Conservation (phyloP, 1,140 invertebrate species). For the Ceratina japonica region DNA sequence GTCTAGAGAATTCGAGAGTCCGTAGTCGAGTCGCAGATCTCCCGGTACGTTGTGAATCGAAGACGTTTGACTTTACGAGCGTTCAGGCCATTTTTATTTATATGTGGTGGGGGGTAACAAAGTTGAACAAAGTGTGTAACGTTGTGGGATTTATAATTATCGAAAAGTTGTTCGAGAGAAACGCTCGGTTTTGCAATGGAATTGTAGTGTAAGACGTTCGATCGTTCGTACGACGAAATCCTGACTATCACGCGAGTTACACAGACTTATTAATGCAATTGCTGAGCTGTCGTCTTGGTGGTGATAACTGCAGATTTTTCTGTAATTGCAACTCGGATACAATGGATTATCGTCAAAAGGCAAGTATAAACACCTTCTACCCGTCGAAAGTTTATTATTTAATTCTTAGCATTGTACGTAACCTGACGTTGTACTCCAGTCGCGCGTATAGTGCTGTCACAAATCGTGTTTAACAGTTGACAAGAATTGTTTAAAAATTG, state of each 20-base stretch:
- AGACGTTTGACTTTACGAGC: constrained; percentile 35
- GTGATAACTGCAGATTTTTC: constrained; percentile 58
- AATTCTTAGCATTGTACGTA: neutral
- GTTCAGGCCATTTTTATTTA: constrained; percentile 63
- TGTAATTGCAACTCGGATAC: constrained; percentile 56
- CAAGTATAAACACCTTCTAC: constrained; percentile 21
- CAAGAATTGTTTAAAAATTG: constrained; percentile 4
- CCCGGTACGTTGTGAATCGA: neutral
- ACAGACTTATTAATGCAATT: constrained; percentile 58
- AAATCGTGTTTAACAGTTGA: neutral
- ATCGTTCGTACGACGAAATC: constrained; percentile 1
- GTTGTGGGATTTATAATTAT: constrained; percentile 36
- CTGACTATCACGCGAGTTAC: neutral
- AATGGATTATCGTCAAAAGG: constrained; percentile 73
- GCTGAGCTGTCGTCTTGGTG: constrained; percentile 51
- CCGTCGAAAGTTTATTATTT: neutral
- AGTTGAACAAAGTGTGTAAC: constrained; percentile 24
- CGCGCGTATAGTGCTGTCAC: neutral
- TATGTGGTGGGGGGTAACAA: constrained; percentile 45
- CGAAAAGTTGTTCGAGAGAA: constrained; percentile 12
- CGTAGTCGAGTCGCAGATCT: constrained; percentile 2
- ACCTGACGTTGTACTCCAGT: neutral
- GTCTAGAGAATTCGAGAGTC: neutral
- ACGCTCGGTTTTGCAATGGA: constrained; percentile 33
- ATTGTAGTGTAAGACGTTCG: neutral